Percentiles rank a stretch among this genome's conserved stretches.
phyloP scores from a whole-genome alignment of 2,113 vertebrate genomes.

The Phalacrocorax pelagicus region DNA sequence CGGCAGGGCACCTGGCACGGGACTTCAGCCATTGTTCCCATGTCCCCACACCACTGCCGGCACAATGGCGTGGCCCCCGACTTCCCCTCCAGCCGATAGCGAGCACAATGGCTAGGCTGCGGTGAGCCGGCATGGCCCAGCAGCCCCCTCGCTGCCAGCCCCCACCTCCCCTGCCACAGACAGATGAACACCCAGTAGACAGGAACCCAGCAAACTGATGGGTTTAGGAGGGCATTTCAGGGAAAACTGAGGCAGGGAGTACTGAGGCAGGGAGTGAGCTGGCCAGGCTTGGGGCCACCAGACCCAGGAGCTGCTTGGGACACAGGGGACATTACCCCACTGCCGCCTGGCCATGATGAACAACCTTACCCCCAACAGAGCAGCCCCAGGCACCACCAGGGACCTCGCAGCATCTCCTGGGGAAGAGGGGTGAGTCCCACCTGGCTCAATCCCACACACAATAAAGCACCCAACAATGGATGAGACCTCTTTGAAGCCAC shows the following conservation, averaged over 20 bases:
- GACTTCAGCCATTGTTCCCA: not conserved
- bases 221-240: fast-evolving
- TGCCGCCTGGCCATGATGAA: not conserved
- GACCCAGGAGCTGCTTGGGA: not conserved
- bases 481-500: not conserved
- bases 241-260: not conserved
- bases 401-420: not conserved
- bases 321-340: not conserved
- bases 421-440: not conserved
- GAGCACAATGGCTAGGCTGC: not conserved
- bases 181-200: fast-evolving
- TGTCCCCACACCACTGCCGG: fast-evolving
- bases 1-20: not conserved
- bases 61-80: not conserved
- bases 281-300: not conserved
- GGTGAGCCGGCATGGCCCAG: fast-evolving
- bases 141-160: not conserved
- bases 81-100: not conserved
- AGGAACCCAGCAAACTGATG: not conserved
- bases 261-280: not conserved
- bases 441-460: not conserved
- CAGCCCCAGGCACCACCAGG: fast-evolving
- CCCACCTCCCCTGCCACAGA: not conserved
- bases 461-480: fast-evolving
- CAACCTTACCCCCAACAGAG: not conserved